A percentile compares a stretch with the other conserved stretches of the same genome.
These are phyloP conservation scores for Paradisaea rubra DNA, from an alignment of 2,113 vertebrate species.

Conservation along the genomic window DNA sequence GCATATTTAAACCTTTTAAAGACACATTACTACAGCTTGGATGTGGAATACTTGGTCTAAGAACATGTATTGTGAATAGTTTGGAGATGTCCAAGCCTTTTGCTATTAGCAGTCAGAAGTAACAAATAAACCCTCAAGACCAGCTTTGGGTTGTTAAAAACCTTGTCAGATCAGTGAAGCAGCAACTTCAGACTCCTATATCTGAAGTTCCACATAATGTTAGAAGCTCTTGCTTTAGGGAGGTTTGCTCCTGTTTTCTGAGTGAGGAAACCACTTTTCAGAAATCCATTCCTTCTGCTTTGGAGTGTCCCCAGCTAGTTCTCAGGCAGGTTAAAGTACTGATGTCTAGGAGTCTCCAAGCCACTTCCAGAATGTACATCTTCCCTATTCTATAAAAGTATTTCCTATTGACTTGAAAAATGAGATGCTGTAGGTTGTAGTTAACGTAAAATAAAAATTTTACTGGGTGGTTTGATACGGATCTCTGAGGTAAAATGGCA, in stretches of 20 bases:
- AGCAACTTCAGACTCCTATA: not conserved
- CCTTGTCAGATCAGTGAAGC: not conserved
- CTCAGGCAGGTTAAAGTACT: not conserved
- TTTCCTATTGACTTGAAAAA: not conserved
- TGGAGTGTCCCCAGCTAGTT: not conserved
- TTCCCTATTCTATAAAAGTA: not conserved
- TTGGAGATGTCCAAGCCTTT: not conserved
- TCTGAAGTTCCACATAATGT: not conserved
- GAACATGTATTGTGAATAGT: not conserved
- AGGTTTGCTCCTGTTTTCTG: not conserved
- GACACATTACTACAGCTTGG: not conserved
- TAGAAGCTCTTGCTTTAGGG: not conserved
- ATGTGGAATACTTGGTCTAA: not conserved
- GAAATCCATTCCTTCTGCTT: not conserved
- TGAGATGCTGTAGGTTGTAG: not conserved
- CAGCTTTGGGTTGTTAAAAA: not conserved
- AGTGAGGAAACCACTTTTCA: not conserved
- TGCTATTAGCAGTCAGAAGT: not conserved
- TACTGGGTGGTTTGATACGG: not conserved
- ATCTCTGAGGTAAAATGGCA: not conserved
- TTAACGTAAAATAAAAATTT: not conserved
- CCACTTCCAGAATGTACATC: not conserved
- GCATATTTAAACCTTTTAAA: constrained; percentile 6
- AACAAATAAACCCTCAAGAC: not conserved
- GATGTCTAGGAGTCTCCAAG: not conserved